Percentiles rank a stretch among this genome's conserved stretches.
Evolutionary conservation across 2,888 invertebrate genomes (phyloP).

Genomic region (Lycophotia porphyrea): DNA sequence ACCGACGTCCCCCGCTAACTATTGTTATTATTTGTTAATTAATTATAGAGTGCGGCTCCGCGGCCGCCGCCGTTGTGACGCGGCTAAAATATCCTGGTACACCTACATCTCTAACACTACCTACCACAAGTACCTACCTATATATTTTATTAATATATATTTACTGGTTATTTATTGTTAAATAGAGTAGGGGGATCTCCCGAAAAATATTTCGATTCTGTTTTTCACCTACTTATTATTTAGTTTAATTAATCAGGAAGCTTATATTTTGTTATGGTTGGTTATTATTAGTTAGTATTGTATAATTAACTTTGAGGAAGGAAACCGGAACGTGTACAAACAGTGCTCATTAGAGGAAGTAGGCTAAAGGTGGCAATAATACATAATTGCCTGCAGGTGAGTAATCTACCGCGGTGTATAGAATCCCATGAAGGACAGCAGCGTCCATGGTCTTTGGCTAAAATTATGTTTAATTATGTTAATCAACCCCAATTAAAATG

Average conservation of each 20-base stretch:
- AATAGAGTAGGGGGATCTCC: not conserved
- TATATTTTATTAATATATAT: not conserved
- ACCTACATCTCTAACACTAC: conserved; percentile 3
- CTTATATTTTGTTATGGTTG: conserved; percentile 3
- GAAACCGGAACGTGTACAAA: conserved; percentile 25
- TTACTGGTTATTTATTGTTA: not conserved
- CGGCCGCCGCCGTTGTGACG: conserved; percentile 61
- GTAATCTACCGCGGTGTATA: not conserved
- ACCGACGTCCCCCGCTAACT: conserved; percentile 67
- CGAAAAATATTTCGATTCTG: conserved; percentile 8
- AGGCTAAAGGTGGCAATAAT: conserved; percentile 11
- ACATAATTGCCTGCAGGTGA: conserved; percentile 51
- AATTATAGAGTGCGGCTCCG: conserved; percentile 69
- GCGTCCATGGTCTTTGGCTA: not conserved
- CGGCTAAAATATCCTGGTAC: conserved; percentile 37
- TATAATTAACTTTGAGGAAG: conserved; percentile 46
- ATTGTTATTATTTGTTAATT: conserved; percentile 76
- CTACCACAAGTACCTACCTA: not conserved
- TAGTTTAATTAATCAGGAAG: conserved; percentile 27
- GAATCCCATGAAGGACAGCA: not conserved
- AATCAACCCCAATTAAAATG: not conserved
- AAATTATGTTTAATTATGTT: too few relatives aligned
- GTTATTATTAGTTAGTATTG: not conserved
- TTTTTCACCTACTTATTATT: not conserved
- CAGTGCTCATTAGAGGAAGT: conserved; percentile 23